Evolutionary conservation across 2,888 invertebrate genomes (phyloP), one percentile per base, ranked within the genome.

Genomic region (Gymnocheta viridis): DNA sequence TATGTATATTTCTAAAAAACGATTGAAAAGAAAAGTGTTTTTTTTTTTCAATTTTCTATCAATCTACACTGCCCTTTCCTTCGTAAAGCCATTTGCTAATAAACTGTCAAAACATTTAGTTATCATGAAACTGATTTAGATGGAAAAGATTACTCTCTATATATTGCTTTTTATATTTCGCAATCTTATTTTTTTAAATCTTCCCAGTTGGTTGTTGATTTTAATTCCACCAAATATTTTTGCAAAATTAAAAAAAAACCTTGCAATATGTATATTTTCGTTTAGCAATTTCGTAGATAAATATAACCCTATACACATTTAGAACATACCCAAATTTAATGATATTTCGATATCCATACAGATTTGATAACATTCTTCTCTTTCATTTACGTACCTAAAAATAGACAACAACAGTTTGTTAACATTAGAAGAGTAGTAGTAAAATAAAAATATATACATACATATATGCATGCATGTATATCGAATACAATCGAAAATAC

Each of bases 361-460:
- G 38, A 51, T 24, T 35, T 17, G 60, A 51, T 51, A 27, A 51
- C 73, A 51, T 62, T 35, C 10, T 19, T 12, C 29, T 51, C 19
- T 60, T 3, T 6, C 64, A 41, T 38, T 41, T 17, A 73, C 60
- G 35, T 73, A 66, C 32, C 54, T 76, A 76, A 76, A 76, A 66
- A 62, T 51, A 54, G 0, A 29, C 0, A 27, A 24, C 7, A 64
- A 54, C 19, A 38, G 27, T 67, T 60, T 69, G 58, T 62, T 51
- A 41, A 62, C 60, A 51, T 69, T 60, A 38, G 19, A 29, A 22
- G 7, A 60, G 14, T 1, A 41, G 1, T 22, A 51, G 5, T 9
- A 19, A 32, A 67, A 77, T 5, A 49, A 32, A 44, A 27, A 69
- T 12, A 17, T 19, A 2, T 35, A 4, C 9, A 14, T 14, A 4